A percentile compares a stretch with the other conserved stretches of the same genome.
phyloP scores from a whole-genome alignment of 2,888 invertebrate species.

The Euspilapteryx auroguttella region DNA sequence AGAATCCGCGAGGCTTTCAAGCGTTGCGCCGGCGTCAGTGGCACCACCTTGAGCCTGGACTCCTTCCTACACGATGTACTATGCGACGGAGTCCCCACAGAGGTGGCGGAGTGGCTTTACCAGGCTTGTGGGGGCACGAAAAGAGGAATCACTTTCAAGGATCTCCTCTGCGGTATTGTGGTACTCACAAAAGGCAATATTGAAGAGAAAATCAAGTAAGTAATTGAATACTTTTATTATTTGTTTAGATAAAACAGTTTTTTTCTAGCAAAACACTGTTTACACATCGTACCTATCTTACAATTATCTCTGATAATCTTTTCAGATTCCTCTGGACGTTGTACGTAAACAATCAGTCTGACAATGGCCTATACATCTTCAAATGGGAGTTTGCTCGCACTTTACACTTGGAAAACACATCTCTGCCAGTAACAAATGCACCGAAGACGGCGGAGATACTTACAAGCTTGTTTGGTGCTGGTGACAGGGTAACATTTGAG shows the following conservation, averaged over 20 bases:
- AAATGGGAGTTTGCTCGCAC: conserved; percentile 73
- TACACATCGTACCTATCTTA: too few species aligned
- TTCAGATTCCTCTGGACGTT: conserved; percentile 79
- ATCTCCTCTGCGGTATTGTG: conserved; percentile 83
- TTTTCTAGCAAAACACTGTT: too few species aligned
- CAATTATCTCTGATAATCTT: too few species aligned
- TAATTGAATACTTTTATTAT: too few species aligned
- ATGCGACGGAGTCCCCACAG: conserved; percentile 81
- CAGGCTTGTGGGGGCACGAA: conserved; percentile 82
- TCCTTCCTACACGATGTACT: conserved; percentile 84
- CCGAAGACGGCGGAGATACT: conserved; percentile 33
- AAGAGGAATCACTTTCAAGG: conserved; percentile 80
- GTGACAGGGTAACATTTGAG: conserved; percentile 65
- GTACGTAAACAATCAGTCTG: conserved; percentile 79
- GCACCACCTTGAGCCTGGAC: conserved; percentile 68
- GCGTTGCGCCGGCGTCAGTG: conserved; percentile 72
- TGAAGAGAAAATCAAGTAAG: conserved; percentile 82
- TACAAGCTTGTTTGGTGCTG: conserved; percentile 34
- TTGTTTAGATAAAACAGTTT: too few species aligned
- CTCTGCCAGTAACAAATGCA: conserved; percentile 28
- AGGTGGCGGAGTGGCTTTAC: conserved; percentile 82
- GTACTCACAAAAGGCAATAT: conserved; percentile 81
- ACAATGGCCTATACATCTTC: conserved; percentile 65
- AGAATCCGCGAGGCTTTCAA: conserved; percentile 88
- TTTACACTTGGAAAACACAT: conserved; percentile 59